Percentiles rank a stretch among this genome's conserved stretches.
Conservation (phyloP, 2,113 vertebrate species). For the Seriola quinqueradiata region DNA sequence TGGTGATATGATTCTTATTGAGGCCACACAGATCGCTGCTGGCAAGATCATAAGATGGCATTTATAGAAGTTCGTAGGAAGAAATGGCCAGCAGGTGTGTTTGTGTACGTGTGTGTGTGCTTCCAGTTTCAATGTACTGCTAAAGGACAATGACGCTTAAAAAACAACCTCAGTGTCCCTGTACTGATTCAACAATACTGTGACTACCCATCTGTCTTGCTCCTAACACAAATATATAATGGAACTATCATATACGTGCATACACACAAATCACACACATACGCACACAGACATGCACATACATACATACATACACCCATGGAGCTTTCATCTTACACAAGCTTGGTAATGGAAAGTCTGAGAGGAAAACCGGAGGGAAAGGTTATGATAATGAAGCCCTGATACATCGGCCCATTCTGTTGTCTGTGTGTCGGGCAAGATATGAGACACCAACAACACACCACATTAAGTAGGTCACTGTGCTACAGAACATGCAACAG, state of each 20-base stretch:
- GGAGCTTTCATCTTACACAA: slow-evolving; percentile 23
- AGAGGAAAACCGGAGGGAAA: slow-evolving; percentile 13
- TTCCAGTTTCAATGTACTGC: not conserved
- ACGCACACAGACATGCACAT: not conserved
- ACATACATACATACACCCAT: not conserved
- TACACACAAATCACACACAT: not conserved
- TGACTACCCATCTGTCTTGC: not conserved
- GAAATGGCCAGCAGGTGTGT: not conserved
- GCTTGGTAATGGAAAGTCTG: slow-evolving; percentile 2
- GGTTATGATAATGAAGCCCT: not conserved
- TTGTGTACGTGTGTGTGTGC: not conserved
- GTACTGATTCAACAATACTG: slow-evolving; percentile 10
- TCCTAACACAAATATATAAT: not conserved
- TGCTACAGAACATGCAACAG: slow-evolving; percentile 55
- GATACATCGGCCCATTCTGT: slow-evolving; percentile 1
- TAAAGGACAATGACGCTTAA: not conserved
- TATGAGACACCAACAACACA: slow-evolving; percentile 38
- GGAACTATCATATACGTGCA: not conserved
- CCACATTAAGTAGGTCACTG: slow-evolving; percentile 74
- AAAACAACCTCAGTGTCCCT: not conserved
- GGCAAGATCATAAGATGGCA: slow-evolving; percentile 22
- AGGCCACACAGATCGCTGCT: not conserved
- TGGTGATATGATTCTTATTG: slow-evolving; percentile 16
- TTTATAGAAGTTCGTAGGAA: slow-evolving; percentile 2
- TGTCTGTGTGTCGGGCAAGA: slow-evolving; percentile 19